Evolutionary conservation across 2,797 vertebrate species (phyloP).

Genomic region (Oreochromis grahami): DNA sequence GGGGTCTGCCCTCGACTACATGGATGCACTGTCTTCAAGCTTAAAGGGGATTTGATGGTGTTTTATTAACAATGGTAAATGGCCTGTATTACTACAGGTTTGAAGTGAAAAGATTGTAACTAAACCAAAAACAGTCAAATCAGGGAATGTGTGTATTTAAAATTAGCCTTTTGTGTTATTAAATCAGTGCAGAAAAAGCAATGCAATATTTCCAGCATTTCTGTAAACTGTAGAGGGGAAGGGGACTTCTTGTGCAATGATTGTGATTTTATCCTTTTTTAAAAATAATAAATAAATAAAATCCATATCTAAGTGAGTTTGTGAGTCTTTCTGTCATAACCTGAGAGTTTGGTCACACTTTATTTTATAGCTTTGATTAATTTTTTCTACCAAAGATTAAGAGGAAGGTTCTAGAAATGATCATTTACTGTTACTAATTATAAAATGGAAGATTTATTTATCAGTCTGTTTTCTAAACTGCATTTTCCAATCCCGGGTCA

Average conservation of each 20-base stretch:
- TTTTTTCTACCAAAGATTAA: not conserved
- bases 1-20: not conserved
- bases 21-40: not conserved
- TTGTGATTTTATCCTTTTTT: not conserved
- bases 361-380: not conserved
- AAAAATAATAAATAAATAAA: not conserved
- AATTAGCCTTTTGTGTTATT: not conserved
- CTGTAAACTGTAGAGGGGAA: not conserved
- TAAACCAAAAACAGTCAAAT: slow-evolving; percentile 27
- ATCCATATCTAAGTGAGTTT: not conserved
- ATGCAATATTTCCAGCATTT: not conserved
- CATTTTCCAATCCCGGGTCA: not conserved
- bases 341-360: not conserved
- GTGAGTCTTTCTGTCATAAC: not conserved
- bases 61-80: not conserved
- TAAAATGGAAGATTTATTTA: not conserved
- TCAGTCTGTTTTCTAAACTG: not conserved
- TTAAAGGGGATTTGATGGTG: not conserved
- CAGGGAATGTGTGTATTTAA: slow-evolving; percentile 18
- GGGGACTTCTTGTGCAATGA: not conserved
- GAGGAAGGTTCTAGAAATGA: not conserved
- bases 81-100: not conserved
- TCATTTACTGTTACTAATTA: not conserved
- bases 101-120: not conserved
- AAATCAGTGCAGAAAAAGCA: not conserved